These are phyloP conservation scores for Melitaea cinxia DNA, from an alignment of 1,140 invertebrate genomes.

Conservation along the genomic window DNA sequence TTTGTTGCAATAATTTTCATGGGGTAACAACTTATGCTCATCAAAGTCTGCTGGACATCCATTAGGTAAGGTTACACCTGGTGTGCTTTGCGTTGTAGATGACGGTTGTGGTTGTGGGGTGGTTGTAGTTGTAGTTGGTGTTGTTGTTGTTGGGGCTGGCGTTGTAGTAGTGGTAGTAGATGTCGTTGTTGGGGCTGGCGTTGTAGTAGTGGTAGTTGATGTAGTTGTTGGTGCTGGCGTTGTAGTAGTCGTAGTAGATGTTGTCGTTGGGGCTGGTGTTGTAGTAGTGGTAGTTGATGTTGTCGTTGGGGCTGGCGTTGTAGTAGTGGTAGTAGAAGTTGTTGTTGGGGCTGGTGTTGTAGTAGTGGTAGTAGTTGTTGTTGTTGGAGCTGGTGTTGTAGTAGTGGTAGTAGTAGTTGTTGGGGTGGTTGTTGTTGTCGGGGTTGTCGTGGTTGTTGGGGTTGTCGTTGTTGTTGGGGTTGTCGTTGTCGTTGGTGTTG, in stretches of 20 bases:
- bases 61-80: constrained; percentile 7
- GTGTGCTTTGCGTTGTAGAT: background rate
- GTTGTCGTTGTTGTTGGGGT: no score
- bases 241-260: background rate
- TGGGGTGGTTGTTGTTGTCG: no score
- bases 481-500: no score
- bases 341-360: background rate
- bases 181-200: no score
- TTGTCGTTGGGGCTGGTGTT: no score
- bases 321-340: background rate
- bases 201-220: background rate
- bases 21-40: constrained; percentile 29
- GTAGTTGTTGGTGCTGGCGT: background rate
- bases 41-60: constrained; percentile 34
- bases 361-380: background rate
- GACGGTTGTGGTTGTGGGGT: background rate
- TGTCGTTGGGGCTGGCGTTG: no score
- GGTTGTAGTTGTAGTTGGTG: background rate
- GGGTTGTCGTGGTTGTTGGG: no score
- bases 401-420: no score
- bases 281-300: no score
- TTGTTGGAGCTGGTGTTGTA: no score
- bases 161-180: background rate
- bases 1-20: constrained; percentile 36
- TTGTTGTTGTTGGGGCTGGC: background rate